These are phyloP conservation scores for Volucella inflata DNA, from an alignment of 2,888 invertebrate species.

Conservation along the genomic window DNA sequence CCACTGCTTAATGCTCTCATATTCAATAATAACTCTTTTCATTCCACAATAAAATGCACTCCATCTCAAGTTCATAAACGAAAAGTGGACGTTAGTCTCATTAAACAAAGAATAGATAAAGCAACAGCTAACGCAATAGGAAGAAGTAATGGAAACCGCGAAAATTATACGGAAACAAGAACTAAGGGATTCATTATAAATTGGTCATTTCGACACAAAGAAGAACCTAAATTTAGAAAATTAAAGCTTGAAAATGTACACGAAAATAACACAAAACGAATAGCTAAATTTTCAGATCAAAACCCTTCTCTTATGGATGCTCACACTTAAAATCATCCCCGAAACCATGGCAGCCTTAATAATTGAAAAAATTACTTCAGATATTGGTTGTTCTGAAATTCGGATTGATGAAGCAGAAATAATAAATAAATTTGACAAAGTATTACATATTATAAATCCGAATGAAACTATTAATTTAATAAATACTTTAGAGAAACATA, in stretches of 20 bases:
- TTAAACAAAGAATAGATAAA: slow-evolving; percentile 17
- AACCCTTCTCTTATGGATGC: slow-evolving; percentile 9
- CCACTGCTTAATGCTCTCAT: slow-evolving; percentile 14
- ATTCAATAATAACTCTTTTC: background rate
- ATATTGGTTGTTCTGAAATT: background rate
- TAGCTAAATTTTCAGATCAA: slow-evolving; percentile 13
- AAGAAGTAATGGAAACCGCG: slow-evolving; percentile 5
- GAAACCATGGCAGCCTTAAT: background rate
- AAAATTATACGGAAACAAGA: slow-evolving; percentile 8
- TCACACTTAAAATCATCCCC: background rate
- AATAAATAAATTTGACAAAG: slow-evolving; percentile 1
- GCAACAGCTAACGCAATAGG: slow-evolving; percentile 2
- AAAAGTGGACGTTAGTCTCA: slow-evolving; percentile 7
- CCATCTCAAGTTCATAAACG: background rate
- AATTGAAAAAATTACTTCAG: slow-evolving; percentile 12
- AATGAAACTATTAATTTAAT: too few species aligned
- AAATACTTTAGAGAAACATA: too few species aligned
- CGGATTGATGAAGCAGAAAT: slow-evolving; percentile 9
- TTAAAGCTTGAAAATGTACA: background rate
- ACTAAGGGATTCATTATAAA: slow-evolving; percentile 10
- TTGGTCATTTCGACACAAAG: slow-evolving; percentile 19
- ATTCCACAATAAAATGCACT: slow-evolving; percentile 16
- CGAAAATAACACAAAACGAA: slow-evolving; percentile 4
- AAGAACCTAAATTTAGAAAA: slow-evolving; percentile 16
- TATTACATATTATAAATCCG: slow-evolving; percentile 16